Base-by-base conservation (phyloP, 2,797 vertebrate genomes). In the Galaxias olidus region DNA sequence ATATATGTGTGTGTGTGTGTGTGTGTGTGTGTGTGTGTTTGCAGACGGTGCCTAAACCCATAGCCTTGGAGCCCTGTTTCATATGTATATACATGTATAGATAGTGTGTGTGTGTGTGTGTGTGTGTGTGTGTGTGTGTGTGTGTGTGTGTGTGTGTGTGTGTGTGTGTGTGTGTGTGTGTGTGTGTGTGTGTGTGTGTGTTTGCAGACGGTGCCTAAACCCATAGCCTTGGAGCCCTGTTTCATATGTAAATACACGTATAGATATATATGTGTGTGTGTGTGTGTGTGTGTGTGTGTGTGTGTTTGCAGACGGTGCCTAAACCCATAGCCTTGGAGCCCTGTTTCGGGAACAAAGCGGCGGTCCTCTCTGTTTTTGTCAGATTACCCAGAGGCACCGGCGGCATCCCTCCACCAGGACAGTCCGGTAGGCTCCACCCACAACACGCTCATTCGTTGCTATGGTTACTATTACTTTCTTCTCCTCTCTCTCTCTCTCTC, bases 251-350 rank as follows among this genome's bases (percentile, higher is more conserved):
- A n/a, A 59, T 12, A 13, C 14, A 17, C 11, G 10, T 48, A 8
- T n/a, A 15, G 20, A 4, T 53, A 42, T 18, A 15, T 43, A 40
- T 59, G 46, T 46, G 40, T 49, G 17, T 30, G 11, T 18, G 44
- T 30, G 30, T 30, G 30, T 13, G 14, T 47, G 11, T n/a, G 9
- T n/a, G 10, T n/a, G 0, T 50, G 9, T 44, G 53, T 59, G 13
- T 66, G 19, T 69, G 40, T 54, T 59, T 15, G 19, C 90, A 99
- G 97, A 94, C 92, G 0, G 93, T 97, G 14, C 97, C 97, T 0
- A 99, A 98, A 73, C 97, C 97, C 46, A 98, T 98, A 0, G 95
- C 96, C 1, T 87, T 99, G 75, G 97, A 99, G 88, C 97, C 97
- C 0, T 99, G 97, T 86, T 98, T 96, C 66, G 96, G 97, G 62